Conservation (phyloP, 2,797 vertebrate genomes). For the Salmo trutta region DNA sequence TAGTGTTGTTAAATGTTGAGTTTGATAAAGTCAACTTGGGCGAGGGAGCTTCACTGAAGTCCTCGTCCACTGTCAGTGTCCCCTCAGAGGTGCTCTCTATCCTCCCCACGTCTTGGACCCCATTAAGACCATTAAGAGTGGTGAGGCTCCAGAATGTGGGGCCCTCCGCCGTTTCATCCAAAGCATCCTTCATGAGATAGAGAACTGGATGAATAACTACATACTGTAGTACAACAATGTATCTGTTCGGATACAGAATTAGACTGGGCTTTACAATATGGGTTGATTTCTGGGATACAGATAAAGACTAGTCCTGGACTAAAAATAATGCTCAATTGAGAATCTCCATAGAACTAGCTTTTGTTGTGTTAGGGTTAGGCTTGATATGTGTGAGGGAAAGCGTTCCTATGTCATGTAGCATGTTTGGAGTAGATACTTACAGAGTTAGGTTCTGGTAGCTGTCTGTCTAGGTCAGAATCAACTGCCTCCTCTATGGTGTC, state of each 20-base stretch:
- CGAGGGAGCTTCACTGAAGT: conserved; percentile 35
- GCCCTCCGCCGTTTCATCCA: conserved; percentile 51
- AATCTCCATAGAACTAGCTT: background rate
- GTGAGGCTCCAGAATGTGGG: conserved; percentile 40
- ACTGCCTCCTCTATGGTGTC: conserved; percentile 43
- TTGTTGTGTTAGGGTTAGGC: background rate
- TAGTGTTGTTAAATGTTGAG: conserved; percentile 53
- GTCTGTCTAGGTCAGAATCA: conserved; percentile 38
- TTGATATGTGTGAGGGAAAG: background rate
- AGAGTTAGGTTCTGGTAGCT: conserved; percentile 28
- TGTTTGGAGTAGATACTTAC: conserved; percentile 46
- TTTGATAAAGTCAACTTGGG: conserved; percentile 52
- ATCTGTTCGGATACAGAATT: background rate
- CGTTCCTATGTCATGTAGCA: background rate
- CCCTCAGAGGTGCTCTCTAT: conserved; percentile 30
- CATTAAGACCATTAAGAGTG: background rate
- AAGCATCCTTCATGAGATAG: conserved; percentile 51
- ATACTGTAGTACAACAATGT: background rate
- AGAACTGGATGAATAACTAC: background rate
- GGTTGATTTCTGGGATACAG: background rate
- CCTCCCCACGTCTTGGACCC: conserved; percentile 18
- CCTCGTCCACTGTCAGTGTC: conserved; percentile 18
- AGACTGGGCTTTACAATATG: background rate
- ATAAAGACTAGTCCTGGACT: background rate
- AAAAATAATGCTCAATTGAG: background rate